phyloP scores from a whole-genome alignment of 2,888 invertebrate species.

The Melanargia galathea region DNA sequence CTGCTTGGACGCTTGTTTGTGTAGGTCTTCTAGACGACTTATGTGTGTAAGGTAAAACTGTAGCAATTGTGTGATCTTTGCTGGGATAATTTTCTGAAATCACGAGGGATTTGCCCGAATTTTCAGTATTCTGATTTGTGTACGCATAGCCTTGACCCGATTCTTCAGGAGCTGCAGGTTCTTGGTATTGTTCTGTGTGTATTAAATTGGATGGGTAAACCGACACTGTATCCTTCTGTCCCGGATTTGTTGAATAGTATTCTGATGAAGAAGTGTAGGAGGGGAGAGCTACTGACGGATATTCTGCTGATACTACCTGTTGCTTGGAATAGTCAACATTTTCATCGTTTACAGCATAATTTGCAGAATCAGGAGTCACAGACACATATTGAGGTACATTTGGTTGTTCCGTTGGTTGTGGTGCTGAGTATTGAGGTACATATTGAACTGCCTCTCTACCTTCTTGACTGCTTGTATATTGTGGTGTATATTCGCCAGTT shows the following conservation, averaged over 20 bases:
- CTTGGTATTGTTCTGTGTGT: slow-evolving; percentile 51
- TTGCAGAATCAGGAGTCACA: slow-evolving; percentile 36
- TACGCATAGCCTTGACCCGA: slow-evolving; percentile 59
- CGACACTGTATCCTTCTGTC: slow-evolving; percentile 54
- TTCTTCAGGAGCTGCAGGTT: slow-evolving; percentile 49
- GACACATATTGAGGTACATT: slow-evolving; percentile 48
- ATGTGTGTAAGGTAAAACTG: slow-evolving; percentile 71
- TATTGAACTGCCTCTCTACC: slow-evolving; percentile 45
- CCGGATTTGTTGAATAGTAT: slow-evolving; percentile 52
- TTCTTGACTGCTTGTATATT: slow-evolving; percentile 50
- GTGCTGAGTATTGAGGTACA: slow-evolving; percentile 43
- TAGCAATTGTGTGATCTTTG: slow-evolving; percentile 81
- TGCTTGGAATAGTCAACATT: slow-evolving; percentile 37
- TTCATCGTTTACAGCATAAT: slow-evolving; percentile 30
- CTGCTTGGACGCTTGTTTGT: slow-evolving; percentile 58
- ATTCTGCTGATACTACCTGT: slow-evolving; percentile 42
- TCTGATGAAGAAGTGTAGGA: slow-evolving; percentile 43
- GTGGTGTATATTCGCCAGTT: slow-evolving; percentile 53
- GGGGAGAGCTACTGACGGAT: slow-evolving; percentile 41
- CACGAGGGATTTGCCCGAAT: slow-evolving; percentile 56
- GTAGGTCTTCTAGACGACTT: slow-evolving; percentile 51
- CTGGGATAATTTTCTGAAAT: slow-evolving; percentile 83
- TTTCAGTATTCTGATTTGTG: slow-evolving; percentile 54
- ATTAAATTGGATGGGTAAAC: slow-evolving; percentile 52
- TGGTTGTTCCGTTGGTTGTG: slow-evolving; percentile 40